Conservation (phyloP, 2,797 vertebrate species). For the Channallabes apus region DNA sequence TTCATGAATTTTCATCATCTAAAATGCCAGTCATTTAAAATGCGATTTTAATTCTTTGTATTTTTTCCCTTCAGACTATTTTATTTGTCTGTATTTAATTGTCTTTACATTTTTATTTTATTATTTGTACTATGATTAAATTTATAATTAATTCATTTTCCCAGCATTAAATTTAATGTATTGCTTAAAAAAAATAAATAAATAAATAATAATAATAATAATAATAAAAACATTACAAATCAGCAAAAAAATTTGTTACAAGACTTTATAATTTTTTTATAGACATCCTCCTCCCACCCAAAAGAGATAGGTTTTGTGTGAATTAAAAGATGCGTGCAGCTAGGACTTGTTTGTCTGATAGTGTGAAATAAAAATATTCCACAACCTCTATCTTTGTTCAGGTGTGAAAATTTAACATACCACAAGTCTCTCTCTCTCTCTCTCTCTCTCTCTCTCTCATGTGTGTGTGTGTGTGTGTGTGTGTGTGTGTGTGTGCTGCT, state of each 20-base stretch:
- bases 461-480: slow-evolving; percentile 5
- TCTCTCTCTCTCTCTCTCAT: too few relatives aligned
- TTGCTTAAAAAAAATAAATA: neutral
- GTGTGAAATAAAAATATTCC: slow-evolving; percentile 45
- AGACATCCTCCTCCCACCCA: neutral
- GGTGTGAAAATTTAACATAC: slow-evolving; percentile 39
- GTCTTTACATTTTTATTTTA: neutral
- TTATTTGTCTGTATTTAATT: neutral
- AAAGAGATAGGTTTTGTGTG: neutral
- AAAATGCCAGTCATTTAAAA: neutral
- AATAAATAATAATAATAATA: neutral
- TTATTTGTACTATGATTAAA: neutral
- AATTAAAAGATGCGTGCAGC: neutral
- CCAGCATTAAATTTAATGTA: neutral
- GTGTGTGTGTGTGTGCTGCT: neutral
- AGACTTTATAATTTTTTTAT: neutral
- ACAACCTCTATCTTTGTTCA: slow-evolving; percentile 25
- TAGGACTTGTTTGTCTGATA: slow-evolving; percentile 36
- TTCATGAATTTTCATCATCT: neutral
- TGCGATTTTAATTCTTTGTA: neutral
- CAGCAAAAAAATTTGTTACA: neutral
- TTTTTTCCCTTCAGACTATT: neutral
- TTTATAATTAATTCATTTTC: neutral
- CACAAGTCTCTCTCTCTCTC: neutral
- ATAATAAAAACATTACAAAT: neutral